phyloP scores from a whole-genome alignment of 2,888 invertebrate species.

The Xestoiulus laeticollis region DNA sequence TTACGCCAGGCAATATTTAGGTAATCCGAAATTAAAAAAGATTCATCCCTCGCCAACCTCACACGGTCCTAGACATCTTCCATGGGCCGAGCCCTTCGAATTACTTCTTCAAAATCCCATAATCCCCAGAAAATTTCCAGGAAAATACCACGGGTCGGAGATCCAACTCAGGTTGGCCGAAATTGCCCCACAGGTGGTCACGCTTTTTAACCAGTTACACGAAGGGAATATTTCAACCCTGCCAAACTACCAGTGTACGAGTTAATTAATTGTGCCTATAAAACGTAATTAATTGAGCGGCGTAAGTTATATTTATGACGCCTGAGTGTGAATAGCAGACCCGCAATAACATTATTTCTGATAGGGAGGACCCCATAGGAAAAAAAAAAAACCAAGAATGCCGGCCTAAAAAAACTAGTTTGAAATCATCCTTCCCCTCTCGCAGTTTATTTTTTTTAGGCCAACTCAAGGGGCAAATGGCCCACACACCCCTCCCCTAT shows the following conservation, averaged over 20 bases:
- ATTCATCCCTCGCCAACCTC: not conserved
- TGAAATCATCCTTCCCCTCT: not conserved
- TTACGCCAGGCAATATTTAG: not conserved
- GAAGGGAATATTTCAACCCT: not conserved
- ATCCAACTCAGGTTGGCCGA: not conserved
- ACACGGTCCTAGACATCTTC: not conserved
- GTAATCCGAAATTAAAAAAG: not conserved
- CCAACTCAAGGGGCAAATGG: conserved; percentile 31
- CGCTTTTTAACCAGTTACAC: not conserved
- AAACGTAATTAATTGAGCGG: conserved; percentile 28
- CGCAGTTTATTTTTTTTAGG: conserved; percentile 20
- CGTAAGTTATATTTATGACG: conserved; percentile 11
- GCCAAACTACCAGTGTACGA: not conserved
- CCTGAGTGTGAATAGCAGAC: conserved; percentile 28
- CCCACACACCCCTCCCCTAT: conserved; percentile 45
- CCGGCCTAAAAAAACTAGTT: not conserved
- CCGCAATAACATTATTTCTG: conserved; percentile 21
- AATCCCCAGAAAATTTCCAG: not conserved
- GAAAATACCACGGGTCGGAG: not conserved
- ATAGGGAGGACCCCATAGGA: not conserved
- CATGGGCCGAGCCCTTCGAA: not conserved
- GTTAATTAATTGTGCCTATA: conserved; percentile 37
- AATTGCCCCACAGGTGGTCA: conserved; percentile 28
- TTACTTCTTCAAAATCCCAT: not conserved
- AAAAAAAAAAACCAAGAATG: not conserved